Evolutionary conservation across 2,113 vertebrate species (phyloP), one percentile per base, ranked within the genome.

Genomic region (Cryptoleucopteryx plumbea): DNA sequence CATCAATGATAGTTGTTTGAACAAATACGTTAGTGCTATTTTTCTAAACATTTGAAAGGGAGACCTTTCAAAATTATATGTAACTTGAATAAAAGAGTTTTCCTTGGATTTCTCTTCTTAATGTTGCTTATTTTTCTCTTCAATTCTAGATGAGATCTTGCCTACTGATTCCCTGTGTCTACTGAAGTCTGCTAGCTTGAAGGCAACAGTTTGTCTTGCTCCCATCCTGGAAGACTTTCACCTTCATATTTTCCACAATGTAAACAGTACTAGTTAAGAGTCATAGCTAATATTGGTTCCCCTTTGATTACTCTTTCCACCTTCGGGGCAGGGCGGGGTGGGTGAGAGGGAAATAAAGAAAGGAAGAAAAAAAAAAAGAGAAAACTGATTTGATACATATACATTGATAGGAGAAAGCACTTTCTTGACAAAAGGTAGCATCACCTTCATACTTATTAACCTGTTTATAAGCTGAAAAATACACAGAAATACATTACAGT

Each of bases 261-360:
- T 23, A 43, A 75, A 40, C 34, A 61, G 31, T 4, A 43, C 32
- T 13, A 47, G 23, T 34, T 23, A 56, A 50, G 27, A 78, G 36
- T 40, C 34, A 29, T 6, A 63, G 31, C 22, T 68, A 14, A 58
- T 14, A 31, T 2, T 52, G 29, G 13, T 11, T 56, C 29, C 48
- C 68, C 50, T 72, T 62, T 62, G 36, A 11, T 22, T 67, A 55
- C 29, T n/a, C 65, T 17, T 77, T 45, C 40, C 40, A 68, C 36
- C 32, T 52, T 26, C 1, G 2, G 14, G n/a, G 23, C 10, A 7
- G 40, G 18, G 6, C 3, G 18, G 43, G 5, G 11, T 8, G 25
- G 31, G 26, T 7, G 7, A 19, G 15, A 66, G 7, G 15, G 22
- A 16, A 23, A 67, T 16, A 34, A 42, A 17, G 8, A 38, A 65